Base-by-base conservation (phyloP, 2,888 invertebrate species). In the Lasioglossum marginatum region DNA sequence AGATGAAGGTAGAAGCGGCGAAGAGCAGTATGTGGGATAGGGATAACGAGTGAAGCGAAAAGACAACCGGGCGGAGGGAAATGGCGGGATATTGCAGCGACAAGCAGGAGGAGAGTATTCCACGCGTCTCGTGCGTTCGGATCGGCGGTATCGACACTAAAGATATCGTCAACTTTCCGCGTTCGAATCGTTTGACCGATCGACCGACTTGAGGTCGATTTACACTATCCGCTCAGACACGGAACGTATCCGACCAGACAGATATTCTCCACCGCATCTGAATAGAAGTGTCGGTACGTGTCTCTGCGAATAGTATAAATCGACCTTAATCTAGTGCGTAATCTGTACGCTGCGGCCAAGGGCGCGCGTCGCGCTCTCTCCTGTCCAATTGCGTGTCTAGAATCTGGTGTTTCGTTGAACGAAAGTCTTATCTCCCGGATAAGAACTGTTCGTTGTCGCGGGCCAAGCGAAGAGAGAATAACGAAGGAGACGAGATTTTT, bases 371-470 rank as follows among this genome's bases (percentile, higher is more conserved):
- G 40, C 10, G 5, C 8, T 37, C 37, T 37, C 37, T 37, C 37
- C 34, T 4, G 34, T 34, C 34, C 34, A 34, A 34, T 34, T 4
- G 34, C 4, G 4, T 34, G 6, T 37, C 37, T 6, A 37, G 37
- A 8, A 34, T 34, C 34, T 4, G 34, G 37, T 8, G 37, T 37
- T 37, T 37, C 37, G 37, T 37, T 6, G 37, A 37, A 37, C 37
- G 40, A 12, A 12, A 43, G 43, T 12, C 43, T 43, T 43, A 4
- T 43, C 43, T 43, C 4, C 2, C 43, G 43, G 43, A 12, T 12
- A 43, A 43, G 43, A 43, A 43, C 0, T 94, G 94, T 94, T 94
- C 94, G 94, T 95, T 94, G 94, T 94, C 94, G 94, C 94, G 89
- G 91, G 86, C 87, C 72, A 83, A 86, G 84, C 34, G 77, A 74